Percentiles rank a stretch among this genome's conserved stretches.
Evolutionary conservation across 1,140 invertebrate species (phyloP).

Genomic region (Neoseiulus cucumeris): DNA sequence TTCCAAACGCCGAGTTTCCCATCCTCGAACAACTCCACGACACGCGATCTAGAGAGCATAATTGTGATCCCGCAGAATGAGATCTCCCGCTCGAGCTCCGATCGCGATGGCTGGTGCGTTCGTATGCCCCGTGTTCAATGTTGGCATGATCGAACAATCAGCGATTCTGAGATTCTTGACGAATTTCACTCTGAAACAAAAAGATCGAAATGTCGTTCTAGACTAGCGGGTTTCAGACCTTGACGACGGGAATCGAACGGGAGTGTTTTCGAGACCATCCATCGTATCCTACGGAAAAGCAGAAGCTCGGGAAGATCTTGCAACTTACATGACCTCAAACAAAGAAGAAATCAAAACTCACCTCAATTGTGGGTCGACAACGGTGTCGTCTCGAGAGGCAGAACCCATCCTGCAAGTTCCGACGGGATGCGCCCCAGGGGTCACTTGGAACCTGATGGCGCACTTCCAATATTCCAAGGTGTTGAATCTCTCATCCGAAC

Average conservation of each 20-base stretch:
- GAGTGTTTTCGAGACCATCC: not conserved
- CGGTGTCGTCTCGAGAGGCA: conserved; percentile 23
- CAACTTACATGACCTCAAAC: no score
- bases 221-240: not conserved
- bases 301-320: no score
- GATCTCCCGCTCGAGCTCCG: conserved; percentile 40
- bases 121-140: conserved; percentile 42
- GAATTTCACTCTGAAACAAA: conserved; percentile 36
- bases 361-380: conserved; percentile 29
- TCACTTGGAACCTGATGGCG: conserved; percentile 28
- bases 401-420: conserved; percentile 31
- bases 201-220: not conserved
- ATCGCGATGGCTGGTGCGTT: conserved; percentile 44
- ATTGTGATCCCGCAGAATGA: conserved; percentile 27
- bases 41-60: conserved; percentile 43
- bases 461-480: not conserved
- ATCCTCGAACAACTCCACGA: conserved; percentile 30
- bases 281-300: not conserved
- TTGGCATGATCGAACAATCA: conserved; percentile 47
- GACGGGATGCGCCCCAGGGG: conserved; percentile 22
- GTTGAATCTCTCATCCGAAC: not conserved
- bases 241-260: not conserved
- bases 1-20: not conserved
- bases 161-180: conserved; percentile 40
- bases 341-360: no score